Conservation (phyloP, 2,797 vertebrate genomes). For the Numenius phaeopus region DNA sequence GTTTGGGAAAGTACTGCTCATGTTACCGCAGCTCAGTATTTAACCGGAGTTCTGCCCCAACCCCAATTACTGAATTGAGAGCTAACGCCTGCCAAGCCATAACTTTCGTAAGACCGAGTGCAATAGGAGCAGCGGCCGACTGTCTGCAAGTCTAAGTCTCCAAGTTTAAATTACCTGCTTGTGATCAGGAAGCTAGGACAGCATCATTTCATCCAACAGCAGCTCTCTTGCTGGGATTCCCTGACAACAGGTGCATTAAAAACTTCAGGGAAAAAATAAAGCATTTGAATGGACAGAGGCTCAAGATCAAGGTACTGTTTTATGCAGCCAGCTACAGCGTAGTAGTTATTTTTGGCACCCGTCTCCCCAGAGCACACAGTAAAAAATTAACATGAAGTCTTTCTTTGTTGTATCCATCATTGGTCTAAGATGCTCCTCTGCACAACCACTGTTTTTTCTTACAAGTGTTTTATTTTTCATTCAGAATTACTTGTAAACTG, state of each 20-base stretch:
- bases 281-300: not conserved
- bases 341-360: not conserved
- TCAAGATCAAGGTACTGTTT: not conserved
- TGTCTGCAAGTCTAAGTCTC: accelerated
- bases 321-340: not conserved
- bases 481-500: not conserved
- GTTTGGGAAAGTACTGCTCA: not conserved
- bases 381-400: not conserved
- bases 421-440: not conserved
- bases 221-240: not conserved
- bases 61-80: not conserved
- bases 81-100: not conserved
- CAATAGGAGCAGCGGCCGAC: not conserved
- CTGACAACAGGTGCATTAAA: not conserved
- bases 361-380: not conserved
- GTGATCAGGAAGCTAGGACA: not conserved
- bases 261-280: not conserved
- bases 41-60: not conserved
- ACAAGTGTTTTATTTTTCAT: not conserved
- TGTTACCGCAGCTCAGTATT: not conserved
- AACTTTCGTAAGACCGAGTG: not conserved
- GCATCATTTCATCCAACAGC: not conserved
- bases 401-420: not conserved
- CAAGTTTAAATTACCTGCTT: not conserved
- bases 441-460: not conserved